Conservation (phyloP, 2,888 invertebrate species). For the Plagodis pulveraria region DNA sequence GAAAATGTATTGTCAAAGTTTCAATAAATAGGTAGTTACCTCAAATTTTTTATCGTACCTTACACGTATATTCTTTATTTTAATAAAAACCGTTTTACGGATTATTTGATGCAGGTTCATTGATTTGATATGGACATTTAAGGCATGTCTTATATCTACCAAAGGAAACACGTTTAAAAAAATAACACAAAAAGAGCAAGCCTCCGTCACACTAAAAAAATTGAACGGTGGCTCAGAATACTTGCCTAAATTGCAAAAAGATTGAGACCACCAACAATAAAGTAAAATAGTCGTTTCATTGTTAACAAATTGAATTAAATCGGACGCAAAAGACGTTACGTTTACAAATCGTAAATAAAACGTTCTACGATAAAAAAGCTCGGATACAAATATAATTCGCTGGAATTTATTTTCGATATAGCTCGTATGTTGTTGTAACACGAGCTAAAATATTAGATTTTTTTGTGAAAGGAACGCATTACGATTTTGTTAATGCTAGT, state of each 20-base stretch:
- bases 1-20: too few relatives aligned
- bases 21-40: too few relatives aligned
- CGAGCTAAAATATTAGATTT: slow-evolving; percentile 25
- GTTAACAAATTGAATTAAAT: slow-evolving; percentile 79
- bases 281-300: slow-evolving; percentile 63
- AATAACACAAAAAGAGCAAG: slow-evolving; percentile 4
- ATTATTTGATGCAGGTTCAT: too few relatives aligned
- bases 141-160: not conserved
- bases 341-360: slow-evolving; percentile 54
- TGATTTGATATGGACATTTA: too few relatives aligned
- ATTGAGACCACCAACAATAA: slow-evolving; percentile 60
- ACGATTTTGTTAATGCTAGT: slow-evolving; percentile 51
- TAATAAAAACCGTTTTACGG: too few relatives aligned
- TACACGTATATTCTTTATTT: too few relatives aligned
- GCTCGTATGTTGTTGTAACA: slow-evolving; percentile 15
- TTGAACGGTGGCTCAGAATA: slow-evolving; percentile 20
- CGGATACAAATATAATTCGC: not conserved
- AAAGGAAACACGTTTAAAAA: slow-evolving; percentile 1
- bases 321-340: slow-evolving; percentile 57
- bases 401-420: not conserved
- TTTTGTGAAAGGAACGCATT: not conserved
- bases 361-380: slow-evolving; percentile 38
- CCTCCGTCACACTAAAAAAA: slow-evolving; percentile 4
- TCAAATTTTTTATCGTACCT: too few relatives aligned
- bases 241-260: slow-evolving; percentile 27